Percentiles rank a stretch among this genome's conserved stretches.
Conservation (phyloP, 2,888 invertebrate species). For the Stenoptilia bipunctidactyla region DNA sequence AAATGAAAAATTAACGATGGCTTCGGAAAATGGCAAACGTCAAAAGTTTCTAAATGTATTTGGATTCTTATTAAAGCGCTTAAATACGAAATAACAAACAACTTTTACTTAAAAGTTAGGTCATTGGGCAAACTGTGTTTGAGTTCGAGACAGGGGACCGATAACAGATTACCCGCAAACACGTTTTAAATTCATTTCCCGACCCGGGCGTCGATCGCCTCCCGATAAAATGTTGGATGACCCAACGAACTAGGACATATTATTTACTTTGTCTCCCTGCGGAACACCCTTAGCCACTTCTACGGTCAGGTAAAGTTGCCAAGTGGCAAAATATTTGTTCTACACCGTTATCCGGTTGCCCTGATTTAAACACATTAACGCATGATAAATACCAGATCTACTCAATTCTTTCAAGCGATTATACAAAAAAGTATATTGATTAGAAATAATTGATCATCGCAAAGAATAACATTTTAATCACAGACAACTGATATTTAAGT, state of each 20-base stretch:
- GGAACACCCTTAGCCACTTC: slow-evolving; percentile 55
- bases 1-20: too few species aligned
- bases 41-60: too few species aligned
- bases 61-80: slow-evolving; percentile 3
- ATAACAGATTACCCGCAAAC: slow-evolving; percentile 72
- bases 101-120: neutral
- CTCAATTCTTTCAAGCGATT: slow-evolving; percentile 4
- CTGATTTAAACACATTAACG: slow-evolving; percentile 60
- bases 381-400: slow-evolving; percentile 5
- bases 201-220: slow-evolving; percentile 67
- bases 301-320: slow-evolving; percentile 63
- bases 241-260: slow-evolving; percentile 64
- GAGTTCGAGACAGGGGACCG: slow-evolving; percentile 67
- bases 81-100: too few species aligned
- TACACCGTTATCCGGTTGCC: slow-evolving; percentile 46
- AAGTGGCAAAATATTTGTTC: slow-evolving; percentile 68
- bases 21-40: too few species aligned
- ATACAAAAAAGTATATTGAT: too few species aligned
- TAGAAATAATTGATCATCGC: too few species aligned
- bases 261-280: slow-evolving; percentile 69
- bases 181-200: slow-evolving; percentile 72
- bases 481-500: too few species aligned
- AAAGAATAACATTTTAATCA: too few species aligned
- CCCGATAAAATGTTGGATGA: slow-evolving; percentile 68
- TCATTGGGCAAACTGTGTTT: slow-evolving; percentile 40